Evolutionary conservation across 2,113 vertebrate species (phyloP), one percentile per base, ranked within the genome.

Genomic region (Indicator indicator): DNA sequence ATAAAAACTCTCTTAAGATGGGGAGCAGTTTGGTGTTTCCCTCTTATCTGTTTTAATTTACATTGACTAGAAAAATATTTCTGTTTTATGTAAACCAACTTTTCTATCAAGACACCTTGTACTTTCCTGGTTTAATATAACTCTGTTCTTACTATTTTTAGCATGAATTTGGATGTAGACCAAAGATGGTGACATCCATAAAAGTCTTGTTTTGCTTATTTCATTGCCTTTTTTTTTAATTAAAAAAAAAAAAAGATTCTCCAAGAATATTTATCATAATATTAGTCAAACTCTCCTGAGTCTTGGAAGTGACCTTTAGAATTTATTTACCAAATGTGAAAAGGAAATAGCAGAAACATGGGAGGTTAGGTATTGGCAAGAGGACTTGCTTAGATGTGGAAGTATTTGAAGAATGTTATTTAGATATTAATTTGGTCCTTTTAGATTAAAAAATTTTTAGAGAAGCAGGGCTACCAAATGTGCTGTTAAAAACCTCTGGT

Each of bases 61-160:
- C 26, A 36, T 64, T n/a, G 4, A 5, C 23, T 87, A 59, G 36
- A 63, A 79, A 88, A 86, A 56, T 27, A 73, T 76, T 91, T 85
- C 40, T 77, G 2, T 67, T 80, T 91, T 48, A 54, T 70, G 28
- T 76, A 77, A 92, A 78, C 56, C 7, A 83, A 13, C 38, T 89
- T 81, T 89, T 91, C 17, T 48, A 72, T 94, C 48, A 60, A 94
- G 82, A 80, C 72, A 95, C 96, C 91, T 95, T 94, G 95, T 96
- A 74, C 89, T 91, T 78, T 86, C 23, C 68, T 86, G n/a, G 36
- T 62, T 95, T 91, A 88, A 68, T 93, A 54, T 69, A 88, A 60
- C 64, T 90, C 9, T 74, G 72, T 89, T 77, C 82, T 77, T 93
- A 26, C 79, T 97, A 86, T 94, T 95, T 96, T 95, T 94, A 95